Evolutionary conservation across 2,797 vertebrate species (phyloP).

Genomic region (Macropodus opercularis): DNA sequence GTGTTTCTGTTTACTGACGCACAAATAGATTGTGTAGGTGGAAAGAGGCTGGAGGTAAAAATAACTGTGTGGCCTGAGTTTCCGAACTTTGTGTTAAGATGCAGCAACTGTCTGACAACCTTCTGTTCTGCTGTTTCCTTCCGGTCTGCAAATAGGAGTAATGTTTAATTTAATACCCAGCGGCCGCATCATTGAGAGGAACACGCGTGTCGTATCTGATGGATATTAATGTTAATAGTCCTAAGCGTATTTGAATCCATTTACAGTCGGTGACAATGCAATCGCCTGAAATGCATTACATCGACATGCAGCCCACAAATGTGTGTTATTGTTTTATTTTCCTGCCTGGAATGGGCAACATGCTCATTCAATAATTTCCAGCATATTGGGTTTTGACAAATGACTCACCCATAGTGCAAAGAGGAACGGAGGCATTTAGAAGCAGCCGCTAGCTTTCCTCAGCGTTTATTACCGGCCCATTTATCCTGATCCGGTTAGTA

Average conservation of each 20-base stretch:
- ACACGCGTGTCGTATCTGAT: constrained; percentile 62
- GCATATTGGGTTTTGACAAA: constrained; percentile 66
- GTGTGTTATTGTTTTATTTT: constrained; percentile 24
- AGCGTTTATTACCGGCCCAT: constrained; percentile 39
- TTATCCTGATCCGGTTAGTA: constrained; percentile 49
- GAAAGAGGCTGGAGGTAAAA: not conserved
- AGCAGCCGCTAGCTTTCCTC: constrained; percentile 50
- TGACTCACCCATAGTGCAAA: constrained; percentile 46
- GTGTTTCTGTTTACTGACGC: not conserved
- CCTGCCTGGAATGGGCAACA: constrained; percentile 28
- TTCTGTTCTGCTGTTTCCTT: constrained; percentile 18
- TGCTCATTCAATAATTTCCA: constrained; percentile 52
- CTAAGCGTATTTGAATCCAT: constrained; percentile 63
- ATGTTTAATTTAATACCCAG: constrained; percentile 74
- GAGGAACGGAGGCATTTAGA: constrained; percentile 40
- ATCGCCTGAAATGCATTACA: constrained; percentile 64
- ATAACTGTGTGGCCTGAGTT: not conserved
- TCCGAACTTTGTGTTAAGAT: not conserved
- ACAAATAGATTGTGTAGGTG: not conserved
- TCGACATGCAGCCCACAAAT: constrained; percentile 31
- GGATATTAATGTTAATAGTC: constrained; percentile 68
- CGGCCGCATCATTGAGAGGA: constrained; percentile 45
- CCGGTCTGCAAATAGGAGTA: constrained; percentile 37
- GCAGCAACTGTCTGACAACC: constrained; percentile 13
- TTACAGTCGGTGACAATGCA: constrained; percentile 60